Conservation (phyloP, 2,888 invertebrate genomes). For the Thymelicus acteon region DNA sequence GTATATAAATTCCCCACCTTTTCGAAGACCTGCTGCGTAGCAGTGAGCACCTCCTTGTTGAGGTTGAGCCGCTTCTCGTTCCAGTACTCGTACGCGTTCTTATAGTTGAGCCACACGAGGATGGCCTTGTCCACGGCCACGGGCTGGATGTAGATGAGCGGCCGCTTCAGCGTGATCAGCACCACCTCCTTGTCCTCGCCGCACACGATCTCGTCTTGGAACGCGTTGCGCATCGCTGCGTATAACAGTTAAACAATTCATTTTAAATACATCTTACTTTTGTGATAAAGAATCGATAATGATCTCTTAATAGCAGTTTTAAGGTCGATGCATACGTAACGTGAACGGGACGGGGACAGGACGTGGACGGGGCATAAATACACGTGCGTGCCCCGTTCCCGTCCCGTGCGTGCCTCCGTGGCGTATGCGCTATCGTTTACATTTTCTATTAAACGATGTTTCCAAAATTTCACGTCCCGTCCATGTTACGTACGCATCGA, state of each 20-base stretch:
- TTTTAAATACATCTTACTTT: too few species aligned
- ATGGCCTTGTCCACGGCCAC: slow-evolving; percentile 99
- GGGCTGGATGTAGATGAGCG: slow-evolving; percentile 98
- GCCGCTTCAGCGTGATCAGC: slow-evolving; percentile 95
- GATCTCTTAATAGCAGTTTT: too few species aligned
- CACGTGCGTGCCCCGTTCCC: too few species aligned
- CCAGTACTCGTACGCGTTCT: slow-evolving; percentile 99
- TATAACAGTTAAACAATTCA: background rate
- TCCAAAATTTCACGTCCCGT: too few species aligned
- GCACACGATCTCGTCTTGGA: slow-evolving; percentile 96
- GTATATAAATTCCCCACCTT: slow-evolving; percentile 55
- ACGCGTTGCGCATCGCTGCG: slow-evolving; percentile 89
- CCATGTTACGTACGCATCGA: too few species aligned
- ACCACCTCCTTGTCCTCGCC: slow-evolving; percentile 94
- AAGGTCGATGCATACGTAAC: too few species aligned
- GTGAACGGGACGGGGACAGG: too few species aligned
- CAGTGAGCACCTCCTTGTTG: slow-evolving; percentile 93
- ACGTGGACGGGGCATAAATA: too few species aligned
- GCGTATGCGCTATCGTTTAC: too few species aligned
- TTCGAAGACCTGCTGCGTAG: slow-evolving; percentile 88
- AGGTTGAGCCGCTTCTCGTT: slow-evolving; percentile 96
- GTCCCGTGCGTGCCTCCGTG: too few species aligned
- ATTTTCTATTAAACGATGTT: too few species aligned
- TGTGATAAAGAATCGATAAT: too few species aligned
- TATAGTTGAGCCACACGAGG: slow-evolving; percentile 99